Percentiles rank a stretch among this genome's conserved stretches.
These are phyloP conservation scores for Pollimyrus isidori DNA, from an alignment of 2,113 vertebrate genomes.

Conservation along the genomic window DNA sequence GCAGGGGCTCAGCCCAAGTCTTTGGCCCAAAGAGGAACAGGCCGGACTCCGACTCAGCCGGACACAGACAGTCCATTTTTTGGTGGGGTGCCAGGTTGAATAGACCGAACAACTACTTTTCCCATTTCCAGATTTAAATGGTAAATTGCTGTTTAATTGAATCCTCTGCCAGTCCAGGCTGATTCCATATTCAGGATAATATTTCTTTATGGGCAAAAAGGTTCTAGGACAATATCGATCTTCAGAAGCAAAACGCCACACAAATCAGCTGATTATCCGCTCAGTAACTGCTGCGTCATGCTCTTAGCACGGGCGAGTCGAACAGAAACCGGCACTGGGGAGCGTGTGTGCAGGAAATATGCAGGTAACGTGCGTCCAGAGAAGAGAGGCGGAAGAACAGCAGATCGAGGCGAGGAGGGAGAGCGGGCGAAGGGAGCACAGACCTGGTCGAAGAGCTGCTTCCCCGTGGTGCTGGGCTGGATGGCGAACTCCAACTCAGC, in stretches of 20 bases:
- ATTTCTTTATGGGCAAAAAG: not conserved
- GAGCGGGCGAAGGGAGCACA: slow-evolving; percentile 30
- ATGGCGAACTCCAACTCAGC: slow-evolving; percentile 97
- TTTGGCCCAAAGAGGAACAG: not conserved
- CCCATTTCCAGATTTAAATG: not conserved
- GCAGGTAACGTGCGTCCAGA: not conserved
- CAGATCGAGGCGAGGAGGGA: not conserved
- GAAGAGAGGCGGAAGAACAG: not conserved
- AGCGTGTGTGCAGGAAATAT: not conserved
- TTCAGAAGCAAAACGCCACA: not conserved
- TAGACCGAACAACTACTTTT: not conserved
- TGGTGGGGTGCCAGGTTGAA: not conserved
- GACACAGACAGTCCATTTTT: not conserved
- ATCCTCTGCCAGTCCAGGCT: not conserved
- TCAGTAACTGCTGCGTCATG: not conserved
- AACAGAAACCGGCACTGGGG: not conserved
- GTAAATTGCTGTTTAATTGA: not conserved
- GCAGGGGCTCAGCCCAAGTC: not conserved
- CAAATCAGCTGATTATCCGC: not conserved
- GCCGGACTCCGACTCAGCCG: not conserved
- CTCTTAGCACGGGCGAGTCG: not conserved
- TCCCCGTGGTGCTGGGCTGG: slow-evolving; percentile 88
- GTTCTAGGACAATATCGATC: not conserved
- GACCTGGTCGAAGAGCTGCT: slow-evolving; percentile 95
- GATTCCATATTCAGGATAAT: not conserved